Evolutionary conservation across 2,888 invertebrate species (phyloP).

Genomic region (Latheticus oryzae): DNA sequence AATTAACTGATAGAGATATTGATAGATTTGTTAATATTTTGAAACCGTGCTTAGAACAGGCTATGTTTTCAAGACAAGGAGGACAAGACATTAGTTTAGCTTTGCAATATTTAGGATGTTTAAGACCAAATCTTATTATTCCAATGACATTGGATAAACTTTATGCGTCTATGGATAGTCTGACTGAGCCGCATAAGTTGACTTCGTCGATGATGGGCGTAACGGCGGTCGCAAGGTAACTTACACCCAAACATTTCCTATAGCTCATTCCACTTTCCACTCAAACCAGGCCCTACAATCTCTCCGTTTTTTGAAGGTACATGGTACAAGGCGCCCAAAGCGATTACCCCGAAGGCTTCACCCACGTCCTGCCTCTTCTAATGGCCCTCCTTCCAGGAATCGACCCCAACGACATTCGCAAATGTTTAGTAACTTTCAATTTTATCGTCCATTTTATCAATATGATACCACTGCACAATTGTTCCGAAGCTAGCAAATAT

Average conservation of each 20-base stretch:
- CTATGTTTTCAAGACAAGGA: slow-evolving; percentile 82
- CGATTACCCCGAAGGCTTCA: slow-evolving; percentile 80
- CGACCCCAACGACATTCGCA: slow-evolving; percentile 88
- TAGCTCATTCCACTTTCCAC: background rate
- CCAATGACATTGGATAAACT: slow-evolving; percentile 86
- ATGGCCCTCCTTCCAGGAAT: slow-evolving; percentile 87
- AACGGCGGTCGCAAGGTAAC: slow-evolving; percentile 73
- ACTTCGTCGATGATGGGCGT: slow-evolving; percentile 80
- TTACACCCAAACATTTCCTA: background rate
- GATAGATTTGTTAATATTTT: slow-evolving; percentile 83
- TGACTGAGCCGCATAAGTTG: slow-evolving; percentile 89
- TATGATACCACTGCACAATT: slow-evolving; percentile 87
- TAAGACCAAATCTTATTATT: slow-evolving; percentile 85
- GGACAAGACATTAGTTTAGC: slow-evolving; percentile 73
- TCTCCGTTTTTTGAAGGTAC: slow-evolving; percentile 55
- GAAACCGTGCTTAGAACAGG: slow-evolving; percentile 79
- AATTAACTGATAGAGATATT: slow-evolving; percentile 83
- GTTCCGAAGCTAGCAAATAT: slow-evolving; percentile 78
- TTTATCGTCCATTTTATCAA: slow-evolving; percentile 81
- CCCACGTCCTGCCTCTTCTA: slow-evolving; percentile 84
- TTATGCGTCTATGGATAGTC: slow-evolving; percentile 82
- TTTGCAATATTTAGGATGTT: slow-evolving; percentile 79
- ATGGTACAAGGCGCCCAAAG: slow-evolving; percentile 67
- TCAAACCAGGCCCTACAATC: no score
- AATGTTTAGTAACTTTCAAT: slow-evolving; percentile 81